Percentiles rank a stretch among this genome's conserved stretches.
phyloP scores from a whole-genome alignment of 2,888 invertebrate genomes.

The Onthophagus sagittarius region DNA sequence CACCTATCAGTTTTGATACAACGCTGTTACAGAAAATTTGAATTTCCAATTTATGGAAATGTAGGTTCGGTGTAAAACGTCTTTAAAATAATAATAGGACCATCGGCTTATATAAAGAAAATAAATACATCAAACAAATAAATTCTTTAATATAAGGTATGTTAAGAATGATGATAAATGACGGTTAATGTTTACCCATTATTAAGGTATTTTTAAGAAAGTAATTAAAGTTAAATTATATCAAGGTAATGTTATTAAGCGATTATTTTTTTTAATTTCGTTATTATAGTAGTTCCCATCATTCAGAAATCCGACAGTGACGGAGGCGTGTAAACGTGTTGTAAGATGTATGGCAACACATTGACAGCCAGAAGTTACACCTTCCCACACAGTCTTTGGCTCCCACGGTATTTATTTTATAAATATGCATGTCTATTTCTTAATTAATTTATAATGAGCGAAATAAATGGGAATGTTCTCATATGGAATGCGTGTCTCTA shows the following conservation, averaged over 20 bases:
- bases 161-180: neutral
- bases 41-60: neutral
- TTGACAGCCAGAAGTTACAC: neutral
- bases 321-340: neutral
- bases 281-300: neutral
- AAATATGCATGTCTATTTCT: conserved; percentile 5
- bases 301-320: neutral
- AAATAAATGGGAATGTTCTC: conserved; percentile 12
- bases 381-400: neutral
- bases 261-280: neutral
- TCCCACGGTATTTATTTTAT: conserved; percentile 9
- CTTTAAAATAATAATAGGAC: neutral
- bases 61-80: neutral
- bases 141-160: neutral
- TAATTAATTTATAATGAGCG: conserved; percentile 8
- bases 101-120: neutral
- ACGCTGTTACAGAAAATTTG: neutral
- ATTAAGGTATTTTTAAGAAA: neutral
- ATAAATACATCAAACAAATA: no score
- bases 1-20: neutral
- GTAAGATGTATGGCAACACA: neutral
- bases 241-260: neutral
- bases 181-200: neutral
- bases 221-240: neutral
- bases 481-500: conserved; percentile 6